phyloP scores from a whole-genome alignment of 2,888 invertebrate genomes.

The Tridacna gigas region DNA sequence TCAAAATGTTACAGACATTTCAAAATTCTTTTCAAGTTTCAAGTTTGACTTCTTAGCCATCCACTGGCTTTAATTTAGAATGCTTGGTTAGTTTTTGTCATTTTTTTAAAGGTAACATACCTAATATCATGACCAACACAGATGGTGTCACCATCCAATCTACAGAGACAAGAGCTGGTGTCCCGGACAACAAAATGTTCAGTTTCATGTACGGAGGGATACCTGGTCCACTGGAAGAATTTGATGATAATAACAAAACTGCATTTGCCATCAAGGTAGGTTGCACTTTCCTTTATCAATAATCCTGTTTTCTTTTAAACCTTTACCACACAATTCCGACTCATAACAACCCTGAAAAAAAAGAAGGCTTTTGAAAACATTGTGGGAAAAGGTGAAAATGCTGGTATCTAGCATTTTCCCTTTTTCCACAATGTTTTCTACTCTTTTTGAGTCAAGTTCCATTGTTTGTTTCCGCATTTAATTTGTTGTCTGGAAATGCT shows the following conservation, averaged over 20 bases:
- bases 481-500: not conserved
- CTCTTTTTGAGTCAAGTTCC: not conserved
- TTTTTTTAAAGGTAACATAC: constrained; percentile 37
- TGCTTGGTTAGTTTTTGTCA: too few species aligned
- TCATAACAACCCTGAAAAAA: too few species aligned
- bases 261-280: constrained; percentile 15
- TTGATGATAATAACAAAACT: constrained; percentile 5
- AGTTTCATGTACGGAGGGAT: constrained; percentile 23
- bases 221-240: constrained; percentile 21
- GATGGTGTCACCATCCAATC: constrained; percentile 6
- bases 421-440: not conserved
- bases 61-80: too few species aligned
- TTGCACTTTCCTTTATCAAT: not conserved
- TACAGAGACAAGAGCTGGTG: not conserved
- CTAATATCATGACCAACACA: constrained; percentile 10
- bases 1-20: too few species aligned
- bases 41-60: too few species aligned
- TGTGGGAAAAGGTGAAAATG: too few species aligned
- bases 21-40: too few species aligned
- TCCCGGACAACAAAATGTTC: constrained; percentile 28
- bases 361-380: too few species aligned
- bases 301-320: not conserved
- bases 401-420: too few species aligned
- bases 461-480: not conserved
- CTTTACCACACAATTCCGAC: too few species aligned